phyloP scores from a whole-genome alignment of 2,888 invertebrate genomes.

The Iselma pallidipennis region DNA sequence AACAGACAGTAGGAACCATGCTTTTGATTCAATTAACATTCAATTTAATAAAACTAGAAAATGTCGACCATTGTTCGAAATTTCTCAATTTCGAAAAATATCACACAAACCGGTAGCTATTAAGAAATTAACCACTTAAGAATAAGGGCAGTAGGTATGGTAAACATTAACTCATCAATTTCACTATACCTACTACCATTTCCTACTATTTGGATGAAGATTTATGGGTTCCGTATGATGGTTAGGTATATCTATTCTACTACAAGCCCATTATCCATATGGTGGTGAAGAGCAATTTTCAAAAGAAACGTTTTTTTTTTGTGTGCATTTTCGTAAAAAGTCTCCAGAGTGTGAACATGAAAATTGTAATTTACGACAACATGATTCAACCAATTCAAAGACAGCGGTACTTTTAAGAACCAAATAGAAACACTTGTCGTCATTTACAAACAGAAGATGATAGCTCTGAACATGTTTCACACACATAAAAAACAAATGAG shows the following conservation, averaged over 20 bases:
- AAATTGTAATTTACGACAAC: conserved; percentile 33
- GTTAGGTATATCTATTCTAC: conserved; percentile 5
- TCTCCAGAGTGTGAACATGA: conserved; percentile 30
- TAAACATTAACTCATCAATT: conserved; percentile 5
- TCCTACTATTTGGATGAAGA: conserved; percentile 19
- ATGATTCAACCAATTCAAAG: not conserved
- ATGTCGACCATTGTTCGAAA: not conserved
- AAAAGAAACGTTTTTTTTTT: not conserved
- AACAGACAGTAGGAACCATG: not conserved
- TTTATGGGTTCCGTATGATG: conserved; percentile 22
- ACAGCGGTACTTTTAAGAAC: conserved; percentile 24
- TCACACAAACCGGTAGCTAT: no score
- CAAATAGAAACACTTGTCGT: conserved; percentile 30
- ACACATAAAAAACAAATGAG: not conserved
- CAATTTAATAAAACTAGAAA: not conserved
- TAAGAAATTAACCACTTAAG: not conserved
- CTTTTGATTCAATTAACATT: not conserved
- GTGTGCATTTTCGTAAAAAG: not conserved
- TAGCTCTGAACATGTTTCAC: not conserved
- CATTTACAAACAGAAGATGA: conserved; percentile 22
- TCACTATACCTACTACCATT: not conserved
- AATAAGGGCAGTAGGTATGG: not conserved
- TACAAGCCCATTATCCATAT: conserved; percentile 1
- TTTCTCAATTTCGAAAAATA: no score
- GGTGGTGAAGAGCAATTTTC: not conserved